Conservation (phyloP, 2,113 vertebrate species). For the Diphyllodes magnificus region DNA sequence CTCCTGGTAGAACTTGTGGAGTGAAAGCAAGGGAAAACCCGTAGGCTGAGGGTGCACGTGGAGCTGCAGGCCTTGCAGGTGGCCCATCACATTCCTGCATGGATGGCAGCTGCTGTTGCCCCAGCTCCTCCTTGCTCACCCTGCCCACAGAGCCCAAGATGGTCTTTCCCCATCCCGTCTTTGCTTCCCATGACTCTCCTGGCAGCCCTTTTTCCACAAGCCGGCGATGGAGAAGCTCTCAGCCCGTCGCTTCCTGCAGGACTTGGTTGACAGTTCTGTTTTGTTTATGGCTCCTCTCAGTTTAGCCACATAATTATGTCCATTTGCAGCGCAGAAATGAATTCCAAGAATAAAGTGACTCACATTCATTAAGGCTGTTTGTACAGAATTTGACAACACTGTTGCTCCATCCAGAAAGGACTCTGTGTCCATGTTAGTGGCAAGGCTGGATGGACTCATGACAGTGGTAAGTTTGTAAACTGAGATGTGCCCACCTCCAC, state of each 20-base stretch:
- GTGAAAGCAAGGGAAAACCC: neutral
- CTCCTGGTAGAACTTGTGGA: neutral
- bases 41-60: neutral
- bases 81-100: neutral
- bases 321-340: neutral
- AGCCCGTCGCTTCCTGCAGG: neutral
- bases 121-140: neutral
- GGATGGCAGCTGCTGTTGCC: neutral
- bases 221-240: rapidly evolving
- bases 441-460: neutral
- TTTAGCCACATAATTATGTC: neutral
- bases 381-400: neutral
- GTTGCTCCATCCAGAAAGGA: neutral
- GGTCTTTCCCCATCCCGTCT: no score
- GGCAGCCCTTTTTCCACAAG: neutral
- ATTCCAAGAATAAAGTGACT: constrained; percentile 40
- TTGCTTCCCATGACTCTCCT: neutral
- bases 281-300: neutral
- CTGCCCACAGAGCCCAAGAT: neutral
- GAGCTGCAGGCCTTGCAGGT: neutral
- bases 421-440: neutral
- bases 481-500: neutral
- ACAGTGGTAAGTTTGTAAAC: neutral
- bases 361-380: neutral
- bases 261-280: neutral